Conservation (phyloP, 2,888 invertebrate species). For the Parascotia fuliginaria region DNA sequence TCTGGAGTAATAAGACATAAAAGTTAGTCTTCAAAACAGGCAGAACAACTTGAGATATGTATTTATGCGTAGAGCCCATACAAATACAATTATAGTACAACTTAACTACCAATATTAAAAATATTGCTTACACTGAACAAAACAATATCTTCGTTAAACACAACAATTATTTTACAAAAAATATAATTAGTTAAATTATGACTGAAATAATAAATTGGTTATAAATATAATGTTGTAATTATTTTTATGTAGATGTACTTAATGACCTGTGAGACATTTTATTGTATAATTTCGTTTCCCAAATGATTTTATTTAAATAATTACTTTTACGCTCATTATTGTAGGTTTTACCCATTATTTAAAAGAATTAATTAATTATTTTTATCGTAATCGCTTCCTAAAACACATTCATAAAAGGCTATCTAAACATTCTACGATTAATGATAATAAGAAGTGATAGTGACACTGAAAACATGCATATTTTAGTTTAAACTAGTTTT, state of each 20-base stretch:
- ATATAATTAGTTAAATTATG: conserved; percentile 8
- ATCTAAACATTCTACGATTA: conserved; percentile 35
- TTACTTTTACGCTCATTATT: neutral
- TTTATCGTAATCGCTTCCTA: no score
- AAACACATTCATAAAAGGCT: conserved; percentile 39
- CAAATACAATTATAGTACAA: neutral
- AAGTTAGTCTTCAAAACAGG: neutral
- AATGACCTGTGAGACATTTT: conserved; percentile 14
- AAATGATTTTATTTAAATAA: no score
- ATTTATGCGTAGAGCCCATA: neutral
- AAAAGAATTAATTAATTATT: neutral
- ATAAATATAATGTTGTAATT: conserved; percentile 10
- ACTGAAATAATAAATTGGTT: conserved; percentile 4
- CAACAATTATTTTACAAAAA: conserved; percentile 22
- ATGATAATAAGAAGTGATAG: conserved; percentile 9
- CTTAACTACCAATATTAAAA: neutral
- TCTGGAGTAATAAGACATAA: no score
- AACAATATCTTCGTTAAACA: conserved; percentile 26
- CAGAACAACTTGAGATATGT: neutral
- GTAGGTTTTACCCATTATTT: neutral
- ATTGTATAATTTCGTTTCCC: neutral
- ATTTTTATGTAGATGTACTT: conserved; percentile 32
- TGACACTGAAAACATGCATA: neutral
- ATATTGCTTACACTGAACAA: neutral
- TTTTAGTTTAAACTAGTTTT: no score